These are phyloP conservation scores for Phocoena sinus DNA, from an alignment of 2,113 vertebrate species.

Conservation along the genomic window DNA sequence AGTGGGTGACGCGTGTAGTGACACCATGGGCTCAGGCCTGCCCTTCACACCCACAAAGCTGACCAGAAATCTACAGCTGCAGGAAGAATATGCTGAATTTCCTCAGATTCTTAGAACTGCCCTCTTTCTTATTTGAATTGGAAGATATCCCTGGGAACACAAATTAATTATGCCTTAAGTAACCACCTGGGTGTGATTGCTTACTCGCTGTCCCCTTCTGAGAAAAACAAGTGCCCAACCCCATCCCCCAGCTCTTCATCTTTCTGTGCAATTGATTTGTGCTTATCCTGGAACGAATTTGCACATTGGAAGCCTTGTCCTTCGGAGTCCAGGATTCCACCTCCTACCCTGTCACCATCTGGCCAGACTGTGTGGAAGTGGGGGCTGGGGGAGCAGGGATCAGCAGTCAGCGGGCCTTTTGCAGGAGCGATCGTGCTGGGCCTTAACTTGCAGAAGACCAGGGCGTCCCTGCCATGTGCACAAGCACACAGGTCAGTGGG, in stretches of 20 bases:
- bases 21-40: neutral
- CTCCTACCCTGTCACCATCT: conserved; percentile 50
- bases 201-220: neutral
- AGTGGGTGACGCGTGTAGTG: neutral
- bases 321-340: neutral
- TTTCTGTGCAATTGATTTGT: conserved; percentile 14
- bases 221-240: neutral
- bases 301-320: conserved; percentile 26
- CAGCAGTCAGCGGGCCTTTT: neutral
- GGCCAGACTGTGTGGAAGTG: neutral
- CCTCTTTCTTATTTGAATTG: neutral
- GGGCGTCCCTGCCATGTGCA: neutral
- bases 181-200: neutral
- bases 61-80: neutral
- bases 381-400: neutral
- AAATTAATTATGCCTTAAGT: conserved; percentile 7
- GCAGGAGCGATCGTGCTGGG: neutral
- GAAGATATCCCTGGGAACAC: neutral
- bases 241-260: neutral
- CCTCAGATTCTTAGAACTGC: neutral
- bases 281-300: conserved; percentile 17
- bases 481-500: conserved; percentile 41
- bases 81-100: neutral
- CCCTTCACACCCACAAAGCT: neutral
- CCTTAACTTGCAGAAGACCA: neutral